These are phyloP conservation scores for Melanotaenia nigrans DNA, from an alignment of 2,797 vertebrate genomes.

Conservation along the genomic window DNA sequence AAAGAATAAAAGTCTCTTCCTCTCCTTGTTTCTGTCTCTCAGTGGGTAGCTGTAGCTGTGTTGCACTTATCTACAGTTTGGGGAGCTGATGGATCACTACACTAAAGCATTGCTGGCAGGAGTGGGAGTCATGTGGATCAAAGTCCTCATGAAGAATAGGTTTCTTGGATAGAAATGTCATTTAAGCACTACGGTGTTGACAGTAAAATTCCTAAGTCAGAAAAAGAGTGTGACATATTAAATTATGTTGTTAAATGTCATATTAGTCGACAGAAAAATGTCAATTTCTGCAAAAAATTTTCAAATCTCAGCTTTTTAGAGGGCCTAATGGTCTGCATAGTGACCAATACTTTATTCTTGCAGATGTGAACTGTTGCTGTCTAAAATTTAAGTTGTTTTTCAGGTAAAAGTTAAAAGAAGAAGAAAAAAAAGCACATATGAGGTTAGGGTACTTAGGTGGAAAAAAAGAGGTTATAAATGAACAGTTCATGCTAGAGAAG, in stretches of 20 bases:
- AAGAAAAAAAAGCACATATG: not conserved
- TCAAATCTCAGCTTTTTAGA: not conserved
- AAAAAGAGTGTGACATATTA: not conserved
- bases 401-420: not conserved
- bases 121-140: slow-evolving; percentile 4
- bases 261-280: not conserved
- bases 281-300: not conserved
- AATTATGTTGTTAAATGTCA: not conserved
- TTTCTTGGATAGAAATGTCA: slow-evolving; percentile 10
- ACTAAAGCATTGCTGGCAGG: not conserved
- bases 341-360: not conserved
- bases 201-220: not conserved
- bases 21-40: slow-evolving; percentile 24
- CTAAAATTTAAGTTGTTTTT: not conserved
- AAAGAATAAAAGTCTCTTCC: slow-evolving; percentile 38
- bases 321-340: not conserved
- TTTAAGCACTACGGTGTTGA: not conserved
- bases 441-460: not conserved
- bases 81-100: slow-evolving; percentile 17
- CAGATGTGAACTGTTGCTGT: not conserved
- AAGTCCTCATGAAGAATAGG: slow-evolving; percentile 37
- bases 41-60: not conserved
- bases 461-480: accelerated
- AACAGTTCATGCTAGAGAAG: not conserved
- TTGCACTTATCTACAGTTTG: slow-evolving; percentile 32